phyloP scores from a whole-genome alignment of 1,140 invertebrate genomes.

The Augochlora pura region DNA sequence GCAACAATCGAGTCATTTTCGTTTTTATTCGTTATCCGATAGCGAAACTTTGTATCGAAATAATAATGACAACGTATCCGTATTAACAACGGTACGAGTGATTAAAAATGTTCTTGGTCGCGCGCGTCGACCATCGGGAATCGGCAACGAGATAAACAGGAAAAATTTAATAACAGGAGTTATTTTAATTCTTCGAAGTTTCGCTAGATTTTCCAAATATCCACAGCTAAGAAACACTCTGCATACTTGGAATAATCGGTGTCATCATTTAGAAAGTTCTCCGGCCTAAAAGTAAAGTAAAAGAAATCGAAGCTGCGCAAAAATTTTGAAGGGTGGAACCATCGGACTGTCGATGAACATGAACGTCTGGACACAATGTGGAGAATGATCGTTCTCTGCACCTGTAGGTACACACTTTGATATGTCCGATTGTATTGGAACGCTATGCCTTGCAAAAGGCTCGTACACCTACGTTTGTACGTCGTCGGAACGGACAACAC shows the following conservation, averaged over 20 bases:
- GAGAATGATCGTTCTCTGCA: constrained; percentile 1
- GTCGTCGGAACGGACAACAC: constrained; percentile 3
- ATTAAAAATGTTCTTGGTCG: no score
- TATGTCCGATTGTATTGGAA: constrained; percentile 44
- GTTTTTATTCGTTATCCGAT: no score
- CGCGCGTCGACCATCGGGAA: no score
- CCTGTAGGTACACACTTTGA: constrained; percentile 26
- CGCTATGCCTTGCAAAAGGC: constrained; percentile 21
- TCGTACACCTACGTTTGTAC: constrained; percentile 17
- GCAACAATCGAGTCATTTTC: no score
- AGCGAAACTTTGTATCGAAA: no score
- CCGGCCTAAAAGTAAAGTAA: background rate
- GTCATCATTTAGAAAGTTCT: background rate
- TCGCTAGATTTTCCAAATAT: no score
- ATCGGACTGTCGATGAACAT: constrained; percentile 14
- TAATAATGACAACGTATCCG: no score
- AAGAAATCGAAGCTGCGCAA: background rate
- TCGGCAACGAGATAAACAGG: no score
- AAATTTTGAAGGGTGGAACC: constrained; percentile 35
- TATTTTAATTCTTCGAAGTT: no score
- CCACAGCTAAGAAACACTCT: background rate
- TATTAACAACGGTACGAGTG: no score
- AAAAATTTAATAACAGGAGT: no score
- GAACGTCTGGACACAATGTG: background rate
- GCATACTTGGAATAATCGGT: background rate